Conservation (phyloP, 64 coral and sea anemone genomes). For the Actinia tenebrosa region DNA sequence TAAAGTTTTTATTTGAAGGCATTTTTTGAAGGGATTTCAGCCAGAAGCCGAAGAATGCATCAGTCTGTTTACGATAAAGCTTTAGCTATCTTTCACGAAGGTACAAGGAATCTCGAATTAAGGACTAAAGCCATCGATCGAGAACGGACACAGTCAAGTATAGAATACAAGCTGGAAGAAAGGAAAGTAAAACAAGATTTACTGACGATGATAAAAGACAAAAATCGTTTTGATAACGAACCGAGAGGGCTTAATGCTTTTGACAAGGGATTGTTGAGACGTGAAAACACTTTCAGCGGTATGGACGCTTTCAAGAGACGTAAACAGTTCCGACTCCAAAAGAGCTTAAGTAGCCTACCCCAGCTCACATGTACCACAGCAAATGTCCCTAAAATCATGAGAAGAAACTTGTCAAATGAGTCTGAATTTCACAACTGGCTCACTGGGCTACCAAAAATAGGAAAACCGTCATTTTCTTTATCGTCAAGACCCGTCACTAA, state of each 20-base stretch:
- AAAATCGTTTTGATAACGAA: slow-evolving; percentile 29
- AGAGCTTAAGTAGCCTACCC: neutral
- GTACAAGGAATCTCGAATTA: slow-evolving; percentile 19
- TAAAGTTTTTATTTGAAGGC: neutral
- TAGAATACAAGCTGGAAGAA: slow-evolving; percentile 40
- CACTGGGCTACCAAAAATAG: slow-evolving; percentile 34
- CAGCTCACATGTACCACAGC: slow-evolving; percentile 32
- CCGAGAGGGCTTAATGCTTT: neutral
- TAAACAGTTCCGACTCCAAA: neutral
- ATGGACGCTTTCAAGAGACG: neutral
- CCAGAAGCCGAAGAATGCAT: neutral
- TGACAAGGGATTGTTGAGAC: neutral
- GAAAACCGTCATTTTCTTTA: neutral
- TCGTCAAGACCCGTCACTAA: neutral
- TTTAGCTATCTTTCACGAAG: slow-evolving; percentile 41
- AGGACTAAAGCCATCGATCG: slow-evolving; percentile 27
- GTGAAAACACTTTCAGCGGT: slow-evolving; percentile 14
- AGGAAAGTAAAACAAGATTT: slow-evolving; percentile 45
- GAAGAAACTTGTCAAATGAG: slow-evolving; percentile 33
- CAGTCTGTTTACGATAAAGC: slow-evolving; percentile 53
- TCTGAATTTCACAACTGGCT: slow-evolving; percentile 47
- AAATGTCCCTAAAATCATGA: slow-evolving; percentile 48
- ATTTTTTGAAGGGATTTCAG: neutral
- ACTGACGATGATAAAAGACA: slow-evolving; percentile 22
- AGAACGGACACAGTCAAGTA: slow-evolving; percentile 10